Evolutionary conservation across 37 sponge, comb jelly and placozoan genomes (phyloP).

Genomic region (Ianthella basta): DNA sequence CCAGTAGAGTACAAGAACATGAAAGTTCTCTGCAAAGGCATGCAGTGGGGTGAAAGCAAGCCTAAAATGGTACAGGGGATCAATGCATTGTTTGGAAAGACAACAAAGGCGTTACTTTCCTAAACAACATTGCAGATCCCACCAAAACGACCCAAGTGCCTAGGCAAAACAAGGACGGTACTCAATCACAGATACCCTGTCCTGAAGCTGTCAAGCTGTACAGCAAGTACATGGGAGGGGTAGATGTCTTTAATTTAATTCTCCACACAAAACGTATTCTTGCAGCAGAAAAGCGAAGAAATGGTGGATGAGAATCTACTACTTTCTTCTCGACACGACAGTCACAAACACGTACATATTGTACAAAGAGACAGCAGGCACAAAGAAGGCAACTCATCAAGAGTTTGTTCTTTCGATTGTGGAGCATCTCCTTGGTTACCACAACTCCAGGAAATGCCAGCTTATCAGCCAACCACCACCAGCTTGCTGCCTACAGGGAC

Average conservation of each 20-base stretch:
- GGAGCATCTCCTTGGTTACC: conserved; percentile 17
- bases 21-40: neutral
- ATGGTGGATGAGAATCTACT: conserved; percentile 43
- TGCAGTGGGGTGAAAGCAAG: neutral
- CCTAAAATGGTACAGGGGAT: neutral
- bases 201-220: conserved; percentile 23
- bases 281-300: conserved; percentile 34
- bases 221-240: conserved; percentile 27
- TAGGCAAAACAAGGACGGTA: conserved; percentile 40
- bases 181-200: conserved; percentile 18
- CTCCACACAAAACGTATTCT: conserved; percentile 22
- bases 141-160: neutral
- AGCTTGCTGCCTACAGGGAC: conserved; percentile 3
- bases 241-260: neutral
- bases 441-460: conserved; percentile 10
- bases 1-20: neutral
- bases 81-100: conserved; percentile 40
- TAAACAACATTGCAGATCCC: conserved; percentile 25
- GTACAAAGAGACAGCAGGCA: conserved; percentile 14
- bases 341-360: conserved; percentile 41
- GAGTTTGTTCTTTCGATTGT: neutral
- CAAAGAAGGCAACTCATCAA: neutral
- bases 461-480: neutral
- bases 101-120: conserved; percentile 11
- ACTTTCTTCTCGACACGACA: conserved; percentile 25